phyloP scores from a whole-genome alignment of 2,888 invertebrate species.

The Pseudococcus viburni region DNA sequence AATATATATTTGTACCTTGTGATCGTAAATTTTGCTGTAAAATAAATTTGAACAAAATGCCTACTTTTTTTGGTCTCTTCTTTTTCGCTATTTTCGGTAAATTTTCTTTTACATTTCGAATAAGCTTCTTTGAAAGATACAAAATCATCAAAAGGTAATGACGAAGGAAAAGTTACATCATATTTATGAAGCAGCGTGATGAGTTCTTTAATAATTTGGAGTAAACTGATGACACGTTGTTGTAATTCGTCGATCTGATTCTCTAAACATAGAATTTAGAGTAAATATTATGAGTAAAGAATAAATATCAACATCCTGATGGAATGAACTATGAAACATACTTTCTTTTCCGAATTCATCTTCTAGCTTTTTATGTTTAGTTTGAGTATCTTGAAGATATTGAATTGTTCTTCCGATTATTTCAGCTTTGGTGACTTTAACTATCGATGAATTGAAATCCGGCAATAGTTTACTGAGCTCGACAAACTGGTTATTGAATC shows the following conservation, averaged over 20 bases:
- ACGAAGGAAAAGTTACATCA: slow-evolving; percentile 52
- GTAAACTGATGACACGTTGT: slow-evolving; percentile 33
- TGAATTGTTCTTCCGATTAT: slow-evolving; percentile 70
- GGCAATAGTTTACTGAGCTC: slow-evolving; percentile 71
- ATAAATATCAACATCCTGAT: not conserved
- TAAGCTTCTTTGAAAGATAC: slow-evolving; percentile 55
- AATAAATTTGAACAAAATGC: not conserved
- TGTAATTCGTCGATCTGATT: slow-evolving; percentile 57
- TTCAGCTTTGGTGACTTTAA: slow-evolving; percentile 69
- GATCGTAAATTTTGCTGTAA: not conserved
- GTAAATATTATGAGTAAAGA: slow-evolving; percentile 33
- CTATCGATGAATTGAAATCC: slow-evolving; percentile 70
- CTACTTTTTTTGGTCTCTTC: slow-evolving; percentile 48
- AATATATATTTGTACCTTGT: not conserved
- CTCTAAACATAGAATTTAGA: not conserved
- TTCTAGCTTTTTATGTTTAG: slow-evolving; percentile 68
- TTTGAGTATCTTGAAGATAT: slow-evolving; percentile 69
- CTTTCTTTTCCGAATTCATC: slow-evolving; percentile 57
- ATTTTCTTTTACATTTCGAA: slow-evolving; percentile 41
- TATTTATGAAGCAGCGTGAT: slow-evolving; percentile 48
- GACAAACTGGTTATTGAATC: slow-evolving; percentile 70
- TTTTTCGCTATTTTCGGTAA: not conserved
- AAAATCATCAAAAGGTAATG: slow-evolving; percentile 59
- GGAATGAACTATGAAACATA: not conserved
- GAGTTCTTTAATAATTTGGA: slow-evolving; percentile 61